These are phyloP conservation scores for Drosophila erecta DNA, from an alignment of 1,140 invertebrate species.

Conservation along the genomic window DNA sequence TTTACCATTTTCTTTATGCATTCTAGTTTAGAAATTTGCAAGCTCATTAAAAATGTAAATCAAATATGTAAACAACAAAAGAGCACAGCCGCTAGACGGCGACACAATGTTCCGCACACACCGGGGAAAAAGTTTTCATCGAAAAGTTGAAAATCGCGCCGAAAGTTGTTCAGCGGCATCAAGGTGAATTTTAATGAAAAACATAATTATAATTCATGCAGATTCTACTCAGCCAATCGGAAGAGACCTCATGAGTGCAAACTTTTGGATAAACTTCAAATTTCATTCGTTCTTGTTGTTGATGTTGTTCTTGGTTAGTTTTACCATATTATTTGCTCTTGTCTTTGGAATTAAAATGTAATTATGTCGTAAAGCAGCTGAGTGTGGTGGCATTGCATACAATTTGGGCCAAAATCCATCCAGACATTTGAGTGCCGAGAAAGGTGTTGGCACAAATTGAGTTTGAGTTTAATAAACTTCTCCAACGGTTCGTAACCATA, in stretches of 20 bases:
- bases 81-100: slow-evolving; percentile 27
- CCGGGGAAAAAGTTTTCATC: slow-evolving; percentile 16
- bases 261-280: slow-evolving; percentile 71
- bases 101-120: slow-evolving; percentile 34
- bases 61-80: slow-evolving; percentile 58
- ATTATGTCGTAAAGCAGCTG: slow-evolving; percentile 69
- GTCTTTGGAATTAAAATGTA: slow-evolving; percentile 76
- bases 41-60: slow-evolving; percentile 76
- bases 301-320: slow-evolving; percentile 33
- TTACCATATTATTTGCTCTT: slow-evolving; percentile 56
- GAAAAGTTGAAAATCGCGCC: slow-evolving; percentile 64
- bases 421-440: slow-evolving; percentile 6
- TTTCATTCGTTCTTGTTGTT: slow-evolving; percentile 48
- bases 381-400: slow-evolving; percentile 59
- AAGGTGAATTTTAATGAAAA: slow-evolving; percentile 82
- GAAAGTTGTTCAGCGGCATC: slow-evolving; percentile 40
- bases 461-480: slow-evolving; percentile 57
- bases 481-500: slow-evolving; percentile 19
- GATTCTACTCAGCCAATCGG: slow-evolving; percentile 57
- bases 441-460: slow-evolving; percentile 35
- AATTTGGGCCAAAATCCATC: slow-evolving; percentile 39
- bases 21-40: slow-evolving; percentile 45
- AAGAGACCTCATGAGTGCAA: slow-evolving; percentile 61
- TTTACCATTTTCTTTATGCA: slow-evolving; percentile 53
- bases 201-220: slow-evolving; percentile 82